phyloP scores from a whole-genome alignment of 2,113 vertebrate species.

The Cyanistes caeruleus region DNA sequence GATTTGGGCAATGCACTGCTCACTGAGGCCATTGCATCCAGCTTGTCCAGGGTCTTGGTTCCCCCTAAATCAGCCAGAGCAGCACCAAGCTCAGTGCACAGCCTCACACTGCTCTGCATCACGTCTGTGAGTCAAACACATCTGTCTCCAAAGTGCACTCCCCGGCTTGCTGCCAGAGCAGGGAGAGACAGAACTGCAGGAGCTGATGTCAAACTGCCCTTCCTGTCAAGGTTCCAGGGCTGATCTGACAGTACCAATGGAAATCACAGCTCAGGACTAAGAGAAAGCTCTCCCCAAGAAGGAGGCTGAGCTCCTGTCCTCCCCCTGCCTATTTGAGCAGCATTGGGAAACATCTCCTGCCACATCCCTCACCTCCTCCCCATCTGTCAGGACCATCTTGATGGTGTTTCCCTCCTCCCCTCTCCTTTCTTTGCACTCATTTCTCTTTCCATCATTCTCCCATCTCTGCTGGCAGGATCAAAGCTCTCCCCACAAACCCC shows the following conservation, averaged over 20 bases:
- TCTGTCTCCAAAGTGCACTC: background rate
- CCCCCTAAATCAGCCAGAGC: background rate
- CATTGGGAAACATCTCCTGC: background rate
- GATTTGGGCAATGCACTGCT: background rate
- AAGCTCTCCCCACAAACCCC: background rate
- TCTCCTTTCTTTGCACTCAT: background rate
- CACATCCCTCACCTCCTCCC: background rate
- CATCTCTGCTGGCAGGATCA: background rate
- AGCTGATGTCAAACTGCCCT: slow-evolving; percentile 35
- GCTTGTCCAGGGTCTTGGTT: background rate
- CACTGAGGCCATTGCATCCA: background rate
- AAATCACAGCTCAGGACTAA: background rate
- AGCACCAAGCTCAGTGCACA: background rate
- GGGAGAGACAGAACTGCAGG: background rate
- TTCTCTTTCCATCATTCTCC: background rate
- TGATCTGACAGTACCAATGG: background rate
- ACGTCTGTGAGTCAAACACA: background rate
- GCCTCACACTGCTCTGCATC: background rate
- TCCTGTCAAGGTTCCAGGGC: background rate
- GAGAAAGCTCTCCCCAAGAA: background rate
- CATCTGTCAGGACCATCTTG: background rate
- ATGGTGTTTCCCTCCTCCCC: background rate
- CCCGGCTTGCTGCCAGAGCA: background rate
- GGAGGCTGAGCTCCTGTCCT: background rate
- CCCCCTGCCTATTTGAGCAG: background rate